phyloP scores from a whole-genome alignment of 1,140 invertebrate species.

The Teleogryllus occipitalis region DNA sequence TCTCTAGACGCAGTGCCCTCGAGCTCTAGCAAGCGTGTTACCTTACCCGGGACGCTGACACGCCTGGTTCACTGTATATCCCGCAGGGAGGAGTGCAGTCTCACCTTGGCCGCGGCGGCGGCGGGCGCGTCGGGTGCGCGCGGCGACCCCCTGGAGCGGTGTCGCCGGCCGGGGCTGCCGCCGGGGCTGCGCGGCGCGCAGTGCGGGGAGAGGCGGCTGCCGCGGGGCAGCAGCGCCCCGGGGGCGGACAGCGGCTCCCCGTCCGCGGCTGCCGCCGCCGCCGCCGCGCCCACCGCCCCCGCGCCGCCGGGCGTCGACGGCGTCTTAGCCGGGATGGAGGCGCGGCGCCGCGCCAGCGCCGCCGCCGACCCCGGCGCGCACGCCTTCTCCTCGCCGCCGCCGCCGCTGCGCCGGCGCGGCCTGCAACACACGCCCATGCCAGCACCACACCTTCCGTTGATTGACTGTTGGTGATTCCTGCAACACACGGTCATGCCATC shows the following conservation, averaged over 20 bases:
- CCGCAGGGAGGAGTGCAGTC: no score
- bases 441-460: no score
- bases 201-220: slow-evolving; percentile 26
- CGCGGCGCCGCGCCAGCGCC: slow-evolving; percentile 10
- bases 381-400: slow-evolving; percentile 14
- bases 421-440: no score
- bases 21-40: no score
- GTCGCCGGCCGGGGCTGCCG: slow-evolving; percentile 27
- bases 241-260: slow-evolving; percentile 52
- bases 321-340: slow-evolving; percentile 19
- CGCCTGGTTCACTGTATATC: no score
- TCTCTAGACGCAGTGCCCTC: no score
- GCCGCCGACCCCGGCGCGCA: background rate
- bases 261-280: slow-evolving; percentile 36
- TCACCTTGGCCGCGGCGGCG: background rate
- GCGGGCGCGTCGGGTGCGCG: background rate
- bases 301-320: slow-evolving; percentile 43
- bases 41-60: no score
- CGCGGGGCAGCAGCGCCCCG: slow-evolving; percentile 38
- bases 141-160: slow-evolving; percentile 11
- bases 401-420: slow-evolving; percentile 17
- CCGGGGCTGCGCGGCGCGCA: slow-evolving; percentile 27
- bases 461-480: no score
- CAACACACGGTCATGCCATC: no score
- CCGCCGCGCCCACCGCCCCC: slow-evolving; percentile 52